Evolutionary conservation across 2,113 vertebrate genomes (phyloP).

Genomic region (Numida meleagris): DNA sequence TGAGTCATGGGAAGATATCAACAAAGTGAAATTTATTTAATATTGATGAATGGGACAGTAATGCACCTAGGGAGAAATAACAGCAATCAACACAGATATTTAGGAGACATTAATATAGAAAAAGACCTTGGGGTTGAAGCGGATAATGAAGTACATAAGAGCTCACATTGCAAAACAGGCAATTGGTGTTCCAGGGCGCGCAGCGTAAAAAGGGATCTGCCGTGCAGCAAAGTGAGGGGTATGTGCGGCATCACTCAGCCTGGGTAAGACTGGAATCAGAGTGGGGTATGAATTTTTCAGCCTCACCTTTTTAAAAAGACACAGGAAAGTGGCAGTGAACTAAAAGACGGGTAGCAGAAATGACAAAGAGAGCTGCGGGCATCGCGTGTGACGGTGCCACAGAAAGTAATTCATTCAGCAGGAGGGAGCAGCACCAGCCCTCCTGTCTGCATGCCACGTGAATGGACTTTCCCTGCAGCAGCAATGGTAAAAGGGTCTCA

Average conservation of each 20-base stretch:
- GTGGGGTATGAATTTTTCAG: neutral
- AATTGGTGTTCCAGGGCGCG: neutral
- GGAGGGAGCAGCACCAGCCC: accelerated
- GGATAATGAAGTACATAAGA: neutral
- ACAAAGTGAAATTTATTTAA: slow-evolving; percentile 35
- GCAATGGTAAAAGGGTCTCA: neutral
- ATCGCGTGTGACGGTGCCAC: accelerated
- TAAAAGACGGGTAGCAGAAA: neutral
- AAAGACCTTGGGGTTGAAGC: neutral
- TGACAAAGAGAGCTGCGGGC: neutral
- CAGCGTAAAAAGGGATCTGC: neutral
- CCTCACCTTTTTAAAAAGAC: neutral
- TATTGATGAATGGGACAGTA: slow-evolving; percentile 32
- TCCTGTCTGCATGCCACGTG: neutral
- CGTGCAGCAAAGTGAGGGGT: neutral
- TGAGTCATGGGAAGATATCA: neutral
- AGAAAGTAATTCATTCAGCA: neutral
- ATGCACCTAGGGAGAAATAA: slow-evolving; percentile 9
- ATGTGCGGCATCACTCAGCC: neutral
- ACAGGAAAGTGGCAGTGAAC: neutral
- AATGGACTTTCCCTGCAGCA: neutral
- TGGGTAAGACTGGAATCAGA: neutral
- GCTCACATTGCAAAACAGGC: neutral
- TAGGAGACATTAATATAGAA: slow-evolving; percentile 5
- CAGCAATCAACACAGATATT: slow-evolving; percentile 12